phyloP scores from a whole-genome alignment of 2,797 vertebrate genomes.

The Dicrostonyx torquatus region DNA sequence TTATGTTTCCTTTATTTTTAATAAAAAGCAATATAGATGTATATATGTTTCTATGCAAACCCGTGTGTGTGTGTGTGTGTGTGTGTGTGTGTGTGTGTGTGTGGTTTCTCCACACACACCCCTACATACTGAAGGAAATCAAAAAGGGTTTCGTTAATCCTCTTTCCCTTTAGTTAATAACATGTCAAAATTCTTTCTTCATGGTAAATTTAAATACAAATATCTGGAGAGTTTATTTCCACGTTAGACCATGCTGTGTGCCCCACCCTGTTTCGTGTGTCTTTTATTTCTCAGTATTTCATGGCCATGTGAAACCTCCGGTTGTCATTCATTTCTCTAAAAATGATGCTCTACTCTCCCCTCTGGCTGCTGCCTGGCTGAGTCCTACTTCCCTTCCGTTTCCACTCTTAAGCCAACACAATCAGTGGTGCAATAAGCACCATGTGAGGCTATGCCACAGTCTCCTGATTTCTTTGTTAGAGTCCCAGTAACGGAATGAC shows the following conservation, averaged over 20 bases:
- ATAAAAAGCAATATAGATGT: neutral
- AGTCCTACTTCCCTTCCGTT: neutral
- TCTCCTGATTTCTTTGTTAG: slow-evolving; percentile 19
- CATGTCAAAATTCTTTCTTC: slow-evolving; percentile 28
- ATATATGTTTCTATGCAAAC: neutral
- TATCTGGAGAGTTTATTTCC: neutral
- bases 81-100: neutral
- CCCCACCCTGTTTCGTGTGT: neutral
- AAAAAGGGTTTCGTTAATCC: neutral
- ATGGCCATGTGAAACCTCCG: neutral
- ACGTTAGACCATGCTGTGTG: neutral
- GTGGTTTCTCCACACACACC: neutral
- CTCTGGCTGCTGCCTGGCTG: neutral
- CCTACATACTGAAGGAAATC: neutral
- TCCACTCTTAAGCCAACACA: neutral
- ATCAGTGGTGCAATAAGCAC: neutral
- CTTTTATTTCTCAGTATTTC: neutral
- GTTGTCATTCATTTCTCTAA: neutral
- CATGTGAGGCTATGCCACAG: neutral
- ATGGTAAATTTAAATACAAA: slow-evolving; percentile 30
- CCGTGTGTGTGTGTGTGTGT: neutral
- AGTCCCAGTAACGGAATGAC: neutral
- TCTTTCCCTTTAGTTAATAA: neutral
- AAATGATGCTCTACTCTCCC: neutral
- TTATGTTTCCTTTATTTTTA: slow-evolving; percentile 44